Conservation (phyloP, 2,797 vertebrate genomes). For the Typhlichthys subterraneus region DNA sequence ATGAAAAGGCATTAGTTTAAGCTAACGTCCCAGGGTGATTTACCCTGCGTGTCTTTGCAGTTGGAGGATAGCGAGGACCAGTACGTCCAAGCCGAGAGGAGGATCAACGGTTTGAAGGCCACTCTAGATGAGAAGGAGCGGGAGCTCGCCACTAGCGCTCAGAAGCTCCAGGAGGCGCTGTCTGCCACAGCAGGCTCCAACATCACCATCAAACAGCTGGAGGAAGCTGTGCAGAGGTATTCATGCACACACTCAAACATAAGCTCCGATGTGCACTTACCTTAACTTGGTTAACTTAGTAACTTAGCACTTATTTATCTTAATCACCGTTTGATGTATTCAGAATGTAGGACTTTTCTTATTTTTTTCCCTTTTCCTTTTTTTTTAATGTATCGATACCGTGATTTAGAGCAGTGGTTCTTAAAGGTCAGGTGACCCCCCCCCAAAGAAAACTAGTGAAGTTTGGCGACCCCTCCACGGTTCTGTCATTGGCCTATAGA, state of each 20-base stretch:
- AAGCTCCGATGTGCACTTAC: not conserved
- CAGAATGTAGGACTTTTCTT: too few relatives aligned
- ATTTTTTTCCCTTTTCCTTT: too few relatives aligned
- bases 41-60: slow-evolving; percentile 61
- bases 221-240: slow-evolving; percentile 87
- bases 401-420: too few relatives aligned
- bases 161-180: slow-evolving; percentile 81
- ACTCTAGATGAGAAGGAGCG: slow-evolving; percentile 79
- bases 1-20: too few relatives aligned
- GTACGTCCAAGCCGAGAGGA: slow-evolving; percentile 75
- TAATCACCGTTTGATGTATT: too few relatives aligned
- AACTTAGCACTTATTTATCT: not conserved
- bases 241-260: not conserved
- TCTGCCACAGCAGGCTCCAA: slow-evolving; percentile 63
- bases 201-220: slow-evolving; percentile 78
- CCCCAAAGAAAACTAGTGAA: too few relatives aligned
- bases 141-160: slow-evolving; percentile 67
- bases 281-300: not conserved
- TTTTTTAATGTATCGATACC: too few relatives aligned
- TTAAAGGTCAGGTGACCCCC: too few relatives aligned
- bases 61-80: slow-evolving; percentile 81
- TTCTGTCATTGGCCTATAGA: too few relatives aligned
- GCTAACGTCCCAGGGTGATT: not conserved
- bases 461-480: too few relatives aligned
- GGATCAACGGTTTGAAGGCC: slow-evolving; percentile 72